phyloP scores from a whole-genome alignment of 2,113 vertebrate species.

The Arvicanthis niloticus region DNA sequence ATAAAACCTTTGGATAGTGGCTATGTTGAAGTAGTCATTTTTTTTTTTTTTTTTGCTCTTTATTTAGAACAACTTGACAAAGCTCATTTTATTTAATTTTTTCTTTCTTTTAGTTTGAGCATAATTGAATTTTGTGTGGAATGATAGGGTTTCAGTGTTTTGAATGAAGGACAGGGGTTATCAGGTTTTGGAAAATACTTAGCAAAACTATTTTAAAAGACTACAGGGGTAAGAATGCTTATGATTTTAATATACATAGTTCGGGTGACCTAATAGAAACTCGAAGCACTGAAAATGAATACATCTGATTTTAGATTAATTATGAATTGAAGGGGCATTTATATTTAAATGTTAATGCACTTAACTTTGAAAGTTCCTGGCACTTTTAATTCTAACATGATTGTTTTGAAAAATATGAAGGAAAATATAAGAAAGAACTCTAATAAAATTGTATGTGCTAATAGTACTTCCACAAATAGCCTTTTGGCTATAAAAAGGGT shows the following conservation, averaged over 20 bases:
- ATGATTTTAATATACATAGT: neutral
- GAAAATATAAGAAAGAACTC: neutral
- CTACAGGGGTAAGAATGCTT: neutral
- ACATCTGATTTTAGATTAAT: conserved; percentile 29
- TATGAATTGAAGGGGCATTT: neutral
- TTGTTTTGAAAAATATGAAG: conserved; percentile 41
- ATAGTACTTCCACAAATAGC: conserved; percentile 26
- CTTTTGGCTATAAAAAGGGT: neutral
- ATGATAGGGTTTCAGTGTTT: neutral
- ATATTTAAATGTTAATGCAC: conserved; percentile 14
- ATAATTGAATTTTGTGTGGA: neutral
- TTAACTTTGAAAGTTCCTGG: conserved; percentile 46
- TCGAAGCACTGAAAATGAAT: conserved; percentile 52
- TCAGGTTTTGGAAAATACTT: conserved; percentile 21
- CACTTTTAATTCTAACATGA: conserved; percentile 38
- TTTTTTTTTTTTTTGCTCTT: neutral
- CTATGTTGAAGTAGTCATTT: conserved; percentile 16
- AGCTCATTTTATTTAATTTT: neutral
- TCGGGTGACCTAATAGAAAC: conserved; percentile 16
- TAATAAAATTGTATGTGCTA: neutral
- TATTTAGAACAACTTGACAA: conserved; percentile 1
- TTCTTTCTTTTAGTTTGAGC: neutral
- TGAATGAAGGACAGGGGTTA: neutral
- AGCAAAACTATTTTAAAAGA: neutral
- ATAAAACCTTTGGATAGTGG: neutral